Base-by-base conservation (phyloP, 1,140 invertebrate genomes). In the Plutomurus gul region DNA sequence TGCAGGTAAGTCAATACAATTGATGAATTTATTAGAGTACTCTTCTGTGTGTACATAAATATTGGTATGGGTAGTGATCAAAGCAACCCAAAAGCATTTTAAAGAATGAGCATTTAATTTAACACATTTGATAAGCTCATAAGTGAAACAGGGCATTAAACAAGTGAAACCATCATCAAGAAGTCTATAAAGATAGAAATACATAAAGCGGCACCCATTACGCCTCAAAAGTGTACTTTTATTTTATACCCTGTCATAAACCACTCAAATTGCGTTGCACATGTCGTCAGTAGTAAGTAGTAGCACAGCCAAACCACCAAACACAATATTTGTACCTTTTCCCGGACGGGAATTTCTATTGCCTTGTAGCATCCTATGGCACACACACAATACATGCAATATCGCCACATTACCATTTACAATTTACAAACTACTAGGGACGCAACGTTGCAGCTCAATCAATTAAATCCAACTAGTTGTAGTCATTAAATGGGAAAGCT, bases 171-270 rank as follows among this genome's bases (percentile, higher is more conserved):
- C 36, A 65, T 65, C 56, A 65, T 65, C 30, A 65, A 65, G 56
- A 65, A 65, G 56, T 65, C 56, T 65, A 65, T 65, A 65, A 65
- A 65, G 56, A 65, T 65, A 65, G 56, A 65, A 65, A 65, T 65
- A 65, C 56, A 65, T 65, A 65, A 65, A 65, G 56, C 56, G 56
- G 56, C 56, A 65, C 56, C 56, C 56, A 65, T 65, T 65, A 65
- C 25, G 56, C 56, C 56, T 65, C 56, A 65, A 65, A 65, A 65
- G 56, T 65, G 56, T 65, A 65, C 56, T 65, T 65, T 65, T 65
- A 65, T 72, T 72, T 72, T 72, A 72, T 72, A 72, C 40, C 70
- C 70, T 72, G 70, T 72, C 70, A 46, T 72, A 72, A 72, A 72
- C 70, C 36, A 72, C 70, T 72, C 36, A 39, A 72, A 72, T 72